Base-by-base conservation (phyloP, 2,888 invertebrate species). In the Zygogramma bicolorata region DNA sequence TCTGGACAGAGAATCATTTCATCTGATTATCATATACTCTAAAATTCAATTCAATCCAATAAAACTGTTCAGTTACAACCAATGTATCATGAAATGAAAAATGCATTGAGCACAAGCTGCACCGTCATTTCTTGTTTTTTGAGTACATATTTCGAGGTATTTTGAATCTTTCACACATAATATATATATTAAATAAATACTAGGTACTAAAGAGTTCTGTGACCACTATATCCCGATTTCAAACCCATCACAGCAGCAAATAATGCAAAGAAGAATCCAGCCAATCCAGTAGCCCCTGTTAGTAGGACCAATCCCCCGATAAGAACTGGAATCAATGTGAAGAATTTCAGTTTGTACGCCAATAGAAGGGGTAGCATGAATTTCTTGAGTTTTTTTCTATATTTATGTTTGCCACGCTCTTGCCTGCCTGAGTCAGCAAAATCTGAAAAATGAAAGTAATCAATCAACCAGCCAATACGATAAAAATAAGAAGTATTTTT, bases 251-350 rank as follows among this genome's bases (percentile, higher is more conserved):
- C 93, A 1, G 95, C 94, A 63, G 95, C 93, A 82, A 96, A 95
- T 13, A 96, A 87, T 0, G 95, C 95, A 84, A 95, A 96, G 89
- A 96, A 96, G 88, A 96, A 95, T 76, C 95, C 95, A 20, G 95
- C 95, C 71, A 95, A 85, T 18, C 94, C 94, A 0, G 95, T 94
- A 0, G 94, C 92, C 73, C 94, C 94, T 3, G 93, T 92, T 61
- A 96, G 85, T 7, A 96, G 87, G 1, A 94, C 88, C 22, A 95
- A 86, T 4, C 91, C 92, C 65, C 94, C 93, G 76, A 95, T 89
- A 84, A 95, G 85, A 0, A 94, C 89, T 0, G 95, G 95, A 42
- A 95, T 90, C 66, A 95, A 84, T 1, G 94, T 92, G 79, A 95
- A 91, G 85, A 93, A 95, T 85, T 95, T 95, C 83, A 96, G 86